These are phyloP conservation scores for Vesta saturnalis DNA, from an alignment of 2,888 invertebrate genomes.

Conservation along the genomic window DNA sequence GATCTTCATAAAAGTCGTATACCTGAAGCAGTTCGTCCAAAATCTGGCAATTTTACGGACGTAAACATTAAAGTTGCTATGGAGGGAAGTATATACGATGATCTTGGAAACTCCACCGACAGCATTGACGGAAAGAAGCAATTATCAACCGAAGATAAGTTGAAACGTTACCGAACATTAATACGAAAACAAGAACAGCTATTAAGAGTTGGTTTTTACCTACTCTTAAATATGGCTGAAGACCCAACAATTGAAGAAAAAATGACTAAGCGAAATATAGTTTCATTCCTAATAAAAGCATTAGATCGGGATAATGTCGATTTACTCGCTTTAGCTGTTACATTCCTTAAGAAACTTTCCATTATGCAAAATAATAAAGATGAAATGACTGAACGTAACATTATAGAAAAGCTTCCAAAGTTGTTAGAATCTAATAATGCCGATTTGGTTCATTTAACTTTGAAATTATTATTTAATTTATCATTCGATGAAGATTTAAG, in stretches of 20 bases:
- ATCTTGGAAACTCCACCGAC: constrained; percentile 60
- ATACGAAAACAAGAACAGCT: constrained; percentile 95
- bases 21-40: constrained; percentile 79
- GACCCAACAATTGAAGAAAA: constrained; percentile 96
- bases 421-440: constrained; percentile 74
- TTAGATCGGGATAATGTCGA: constrained; percentile 92
- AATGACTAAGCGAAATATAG: constrained; percentile 94
- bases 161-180: constrained; percentile 84
- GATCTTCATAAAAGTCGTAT: constrained; percentile 76
- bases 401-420: constrained; percentile 85
- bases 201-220: constrained; percentile 89
- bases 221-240: constrained; percentile 94
- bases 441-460: constrained; percentile 80
- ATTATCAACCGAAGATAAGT: constrained; percentile 60
- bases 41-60: constrained; percentile 75
- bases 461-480: constrained; percentile 92
- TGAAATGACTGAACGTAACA: constrained; percentile 83
- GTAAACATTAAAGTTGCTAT: constrained; percentile 68
- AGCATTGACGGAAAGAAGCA: constrained; percentile 59
- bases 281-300: constrained; percentile 85
- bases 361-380: constrained; percentile 95
- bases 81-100: constrained; percentile 76
- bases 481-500: constrained; percentile 92
- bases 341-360: constrained; percentile 94
- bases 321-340: constrained; percentile 87